Evolutionary conservation across 2,797 vertebrate genomes (phyloP).

Genomic region (Champsocephalus gunnari): DNA sequence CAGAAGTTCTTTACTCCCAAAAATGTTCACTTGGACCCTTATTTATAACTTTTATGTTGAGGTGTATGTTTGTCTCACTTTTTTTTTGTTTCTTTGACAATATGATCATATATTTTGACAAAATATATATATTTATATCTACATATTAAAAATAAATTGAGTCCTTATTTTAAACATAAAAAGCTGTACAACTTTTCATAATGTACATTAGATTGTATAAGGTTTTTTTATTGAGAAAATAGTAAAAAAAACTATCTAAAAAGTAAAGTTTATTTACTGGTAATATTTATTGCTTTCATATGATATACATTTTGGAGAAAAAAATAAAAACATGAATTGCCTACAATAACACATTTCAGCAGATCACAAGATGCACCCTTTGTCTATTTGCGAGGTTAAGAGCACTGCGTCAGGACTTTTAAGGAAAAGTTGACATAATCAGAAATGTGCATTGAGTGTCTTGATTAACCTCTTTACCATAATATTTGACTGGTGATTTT

Average conservation of each 20-base stretch:
- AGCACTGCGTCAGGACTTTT: conserved; percentile 69
- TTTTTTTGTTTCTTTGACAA: conserved; percentile 90
- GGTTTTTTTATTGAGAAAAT: conserved; percentile 86
- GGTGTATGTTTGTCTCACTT: conserved; percentile 91
- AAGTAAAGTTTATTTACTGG: conserved; percentile 86
- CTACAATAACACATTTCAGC: conserved; percentile 71
- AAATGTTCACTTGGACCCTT: conserved; percentile 90
- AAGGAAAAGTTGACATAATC: conserved; percentile 55
- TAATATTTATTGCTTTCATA: conserved; percentile 88
- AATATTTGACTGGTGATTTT: conserved; percentile 42
- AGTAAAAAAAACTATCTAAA: conserved; percentile 81
- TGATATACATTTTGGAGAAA: conserved; percentile 74
- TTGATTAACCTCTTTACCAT: conserved; percentile 52
- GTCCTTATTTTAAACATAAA: conserved; percentile 99
- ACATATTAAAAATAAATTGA: conserved; percentile 98
- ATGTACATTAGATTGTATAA: conserved; percentile 90
- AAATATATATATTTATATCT: conserved; percentile 99
- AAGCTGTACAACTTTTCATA: conserved; percentile 90
- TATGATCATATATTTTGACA: conserved; percentile 99
- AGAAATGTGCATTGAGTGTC: conserved; percentile 60
- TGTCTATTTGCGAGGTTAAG: conserved; percentile 71
- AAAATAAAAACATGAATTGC: conserved; percentile 71
- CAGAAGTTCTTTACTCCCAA: conserved; percentile 73
- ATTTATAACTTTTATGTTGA: conserved; percentile 99
- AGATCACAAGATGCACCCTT: conserved; percentile 64